These are phyloP conservation scores for Xiphorhynchus erythropygius DNA, from an alignment of 2,797 vertebrate genomes.

Conservation along the genomic window DNA sequence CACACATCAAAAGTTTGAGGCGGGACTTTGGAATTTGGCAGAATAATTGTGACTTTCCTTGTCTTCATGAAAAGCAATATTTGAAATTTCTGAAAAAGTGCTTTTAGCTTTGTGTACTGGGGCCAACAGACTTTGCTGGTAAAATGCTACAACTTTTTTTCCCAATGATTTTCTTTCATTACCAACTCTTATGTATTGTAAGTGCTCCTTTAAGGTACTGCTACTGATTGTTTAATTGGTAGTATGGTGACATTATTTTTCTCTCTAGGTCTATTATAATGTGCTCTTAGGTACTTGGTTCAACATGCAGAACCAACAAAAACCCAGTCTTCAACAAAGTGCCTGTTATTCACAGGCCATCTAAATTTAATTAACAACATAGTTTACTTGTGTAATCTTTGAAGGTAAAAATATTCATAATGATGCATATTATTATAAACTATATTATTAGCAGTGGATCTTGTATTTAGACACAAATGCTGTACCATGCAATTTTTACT, in stretches of 20 bases:
- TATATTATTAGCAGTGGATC: background rate
- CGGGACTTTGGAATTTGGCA: background rate
- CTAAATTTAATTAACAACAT: background rate
- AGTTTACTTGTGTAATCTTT: background rate
- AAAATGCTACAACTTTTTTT: background rate
- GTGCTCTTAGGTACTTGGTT: background rate
- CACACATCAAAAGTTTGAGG: background rate
- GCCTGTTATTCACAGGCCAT: background rate
- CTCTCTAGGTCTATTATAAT: background rate
- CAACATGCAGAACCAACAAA: background rate
- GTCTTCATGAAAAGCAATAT: background rate
- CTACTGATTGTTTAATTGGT: background rate
- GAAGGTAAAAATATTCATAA: background rate
- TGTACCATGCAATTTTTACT: background rate
- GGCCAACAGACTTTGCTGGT: background rate
- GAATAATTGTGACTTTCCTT: background rate
- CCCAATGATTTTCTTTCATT: background rate
- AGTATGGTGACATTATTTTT: background rate
- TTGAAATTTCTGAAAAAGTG: background rate
- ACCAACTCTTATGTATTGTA: background rate
- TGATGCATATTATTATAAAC: background rate
- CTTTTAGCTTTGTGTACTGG: background rate
- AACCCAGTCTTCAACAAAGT: background rate
- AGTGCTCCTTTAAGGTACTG: background rate
- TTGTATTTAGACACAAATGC: background rate